Evolutionary conservation across 2,113 vertebrate genomes (phyloP), one percentile per base, ranked within the genome.

Genomic region (Pterophyllum scalare): DNA sequence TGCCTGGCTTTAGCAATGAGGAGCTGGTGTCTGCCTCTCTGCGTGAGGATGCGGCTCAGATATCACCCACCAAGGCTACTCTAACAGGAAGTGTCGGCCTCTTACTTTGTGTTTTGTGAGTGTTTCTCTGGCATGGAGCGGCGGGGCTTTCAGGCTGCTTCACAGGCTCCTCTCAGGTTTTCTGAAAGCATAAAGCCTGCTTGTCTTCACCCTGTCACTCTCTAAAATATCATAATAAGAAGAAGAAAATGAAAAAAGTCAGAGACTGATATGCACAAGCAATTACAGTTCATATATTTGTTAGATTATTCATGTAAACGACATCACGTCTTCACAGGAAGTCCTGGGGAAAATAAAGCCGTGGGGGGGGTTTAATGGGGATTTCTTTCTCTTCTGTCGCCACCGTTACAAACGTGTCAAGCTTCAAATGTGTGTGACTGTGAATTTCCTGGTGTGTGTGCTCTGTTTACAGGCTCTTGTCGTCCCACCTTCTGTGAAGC

Each of bases 401-500:
- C 75, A 65, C 40, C 86, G 81, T 82, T 87, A 59, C 77, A 88
- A 87, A 92, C 89, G 87, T 91, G 87, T 93, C 94, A 92, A 90
- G 87, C 87, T 91, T 93, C 86, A 86, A 80, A 90, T 78, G 78
- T 35, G 52, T 74, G n/a, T 86, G 87, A 82, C 80, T 67, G 60
- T 91, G 83, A 94, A 95, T 94, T 93, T 94, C 87, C 88, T 92
- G 92, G 87, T 93, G 87, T 90, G 84, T 82, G 80, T 87, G 91
- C 79, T 90, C 90, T 92, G 94, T 96, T 95, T 94, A 89, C 95
- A 95, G 95, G 87, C 92, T 87, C 90, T 89, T 90, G 93, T 93
- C 92, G 90, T 92, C 90, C 94, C 93, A 87, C 87, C 94, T 90
- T 91, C 84, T 79, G 93, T 77, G 90, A 93, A 93, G 92, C 94